A percentile compares a stretch with the other conserved stretches of the same genome.
These are phyloP conservation scores for Dermochelys coriacea DNA, from an alignment of 2,797 vertebrate genomes.

Conservation along the genomic window DNA sequence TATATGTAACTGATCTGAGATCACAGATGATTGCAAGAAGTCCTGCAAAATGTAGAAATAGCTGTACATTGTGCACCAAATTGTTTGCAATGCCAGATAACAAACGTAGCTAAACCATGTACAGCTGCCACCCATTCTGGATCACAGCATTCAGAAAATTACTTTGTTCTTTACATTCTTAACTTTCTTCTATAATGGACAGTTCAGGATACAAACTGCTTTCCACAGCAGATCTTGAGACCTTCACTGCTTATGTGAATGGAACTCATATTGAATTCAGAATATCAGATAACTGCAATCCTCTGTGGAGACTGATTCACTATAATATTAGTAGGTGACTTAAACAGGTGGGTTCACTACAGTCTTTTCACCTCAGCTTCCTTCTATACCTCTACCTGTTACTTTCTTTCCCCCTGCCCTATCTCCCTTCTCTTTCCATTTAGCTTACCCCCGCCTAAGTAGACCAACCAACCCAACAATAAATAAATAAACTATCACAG, in stretches of 20 bases:
- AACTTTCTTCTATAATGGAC: neutral
- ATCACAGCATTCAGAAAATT: slow-evolving; percentile 14
- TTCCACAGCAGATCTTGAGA: neutral
- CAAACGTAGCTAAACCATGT: neutral
- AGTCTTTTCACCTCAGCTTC: neutral
- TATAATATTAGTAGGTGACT: neutral
- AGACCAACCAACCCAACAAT: too few relatives aligned
- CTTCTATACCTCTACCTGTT: neutral
- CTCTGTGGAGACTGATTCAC: neutral
- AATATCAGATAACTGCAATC: neutral
- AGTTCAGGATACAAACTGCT: neutral
- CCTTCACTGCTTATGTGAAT: neutral
- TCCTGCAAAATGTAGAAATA: slow-evolving; percentile 31
- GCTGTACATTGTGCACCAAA: neutral
- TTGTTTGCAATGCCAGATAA: neutral
- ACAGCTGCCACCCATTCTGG: neutral
- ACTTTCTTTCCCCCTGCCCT: neutral
- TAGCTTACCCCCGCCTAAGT: neutral
- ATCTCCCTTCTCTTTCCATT: neutral
- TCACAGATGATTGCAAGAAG: slow-evolving; percentile 5
- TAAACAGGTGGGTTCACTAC: neutral
- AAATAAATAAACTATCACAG: too few relatives aligned
- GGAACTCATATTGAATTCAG: neutral
- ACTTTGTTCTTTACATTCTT: slow-evolving; percentile 3
- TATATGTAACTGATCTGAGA: slow-evolving; percentile 10